Percentiles rank a stretch among this genome's conserved stretches.
Evolutionary conservation across 2,888 invertebrate species (phyloP).

Genomic region (Metallyticus violacea): DNA sequence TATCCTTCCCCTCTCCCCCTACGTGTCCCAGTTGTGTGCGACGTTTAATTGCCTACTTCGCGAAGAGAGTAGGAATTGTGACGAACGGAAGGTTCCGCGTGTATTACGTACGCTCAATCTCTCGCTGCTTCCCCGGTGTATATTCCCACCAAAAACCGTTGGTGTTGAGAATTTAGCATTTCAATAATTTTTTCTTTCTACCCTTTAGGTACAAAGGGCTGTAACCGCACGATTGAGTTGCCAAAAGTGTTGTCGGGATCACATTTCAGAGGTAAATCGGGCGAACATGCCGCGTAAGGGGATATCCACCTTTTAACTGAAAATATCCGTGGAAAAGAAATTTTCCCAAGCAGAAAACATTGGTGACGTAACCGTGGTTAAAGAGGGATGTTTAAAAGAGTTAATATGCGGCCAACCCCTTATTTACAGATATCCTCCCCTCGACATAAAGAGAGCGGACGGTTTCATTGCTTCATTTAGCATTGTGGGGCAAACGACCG

Average conservation of each 20-base stretch:
- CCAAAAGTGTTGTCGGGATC: neutral
- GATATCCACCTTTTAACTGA: neutral
- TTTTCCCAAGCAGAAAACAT: conserved; percentile 12
- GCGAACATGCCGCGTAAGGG: too few relatives aligned
- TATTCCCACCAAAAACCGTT: neutral
- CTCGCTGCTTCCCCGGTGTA: too few relatives aligned
- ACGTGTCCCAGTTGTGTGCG: too few relatives aligned
- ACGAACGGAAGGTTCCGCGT: too few relatives aligned
- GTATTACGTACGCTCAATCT: too few relatives aligned
- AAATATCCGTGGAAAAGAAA: conserved; percentile 6
- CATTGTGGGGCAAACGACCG: conserved; percentile 22
- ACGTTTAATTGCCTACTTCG: too few relatives aligned
- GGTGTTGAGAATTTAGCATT: too few relatives aligned
- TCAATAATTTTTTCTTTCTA: too few relatives aligned
- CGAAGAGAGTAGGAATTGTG: too few relatives aligned
- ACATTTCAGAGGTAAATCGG: neutral
- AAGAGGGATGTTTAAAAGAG: conserved; percentile 14
- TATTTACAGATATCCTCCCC: conserved; percentile 14
- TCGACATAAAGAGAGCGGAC: neutral
- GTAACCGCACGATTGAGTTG: neutral
- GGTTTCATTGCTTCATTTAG: conserved; percentile 22
- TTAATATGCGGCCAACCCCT: conserved; percentile 26
- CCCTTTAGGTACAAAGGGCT: too few relatives aligned
- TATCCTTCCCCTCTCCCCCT: too few relatives aligned
- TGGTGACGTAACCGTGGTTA: neutral